Percentiles rank a stretch among this genome's conserved stretches.
Evolutionary conservation across 2,113 vertebrate genomes (phyloP).

Genomic region (Opisthocomus hoazin): DNA sequence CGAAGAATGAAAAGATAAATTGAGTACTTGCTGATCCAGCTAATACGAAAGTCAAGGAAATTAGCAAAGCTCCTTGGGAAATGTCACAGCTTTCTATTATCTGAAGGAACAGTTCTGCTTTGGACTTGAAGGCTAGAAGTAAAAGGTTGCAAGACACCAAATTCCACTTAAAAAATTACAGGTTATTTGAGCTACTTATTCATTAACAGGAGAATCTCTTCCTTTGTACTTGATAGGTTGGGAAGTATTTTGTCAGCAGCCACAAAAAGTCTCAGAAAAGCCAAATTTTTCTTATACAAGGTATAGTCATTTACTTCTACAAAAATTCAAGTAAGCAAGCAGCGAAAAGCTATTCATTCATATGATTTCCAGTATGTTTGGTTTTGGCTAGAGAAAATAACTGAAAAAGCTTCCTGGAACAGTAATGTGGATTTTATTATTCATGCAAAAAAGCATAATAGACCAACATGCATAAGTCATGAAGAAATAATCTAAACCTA

Average conservation of each 20-base stretch:
- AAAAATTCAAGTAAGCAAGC: neutral
- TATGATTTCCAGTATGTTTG: neutral
- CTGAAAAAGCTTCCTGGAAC: neutral
- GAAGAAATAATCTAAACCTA: neutral
- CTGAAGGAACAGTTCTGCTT: neutral
- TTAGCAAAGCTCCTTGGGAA: conserved; percentile 39
- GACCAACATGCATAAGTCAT: neutral
- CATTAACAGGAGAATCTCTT: neutral
- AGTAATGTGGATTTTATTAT: neutral
- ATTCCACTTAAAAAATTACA: neutral
- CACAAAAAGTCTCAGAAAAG: neutral
- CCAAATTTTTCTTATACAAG: rapidly evolving
- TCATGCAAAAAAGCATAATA: neutral
- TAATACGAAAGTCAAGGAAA: conserved; percentile 42
- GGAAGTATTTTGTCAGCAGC: neutral
- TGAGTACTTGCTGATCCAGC: conserved; percentile 32
- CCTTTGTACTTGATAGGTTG: neutral
- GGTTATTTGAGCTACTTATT: neutral
- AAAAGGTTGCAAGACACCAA: neutral
- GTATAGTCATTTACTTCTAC: neutral
- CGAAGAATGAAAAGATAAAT: conserved; percentile 6
- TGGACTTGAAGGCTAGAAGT: neutral
- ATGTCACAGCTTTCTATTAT: conserved; percentile 9
- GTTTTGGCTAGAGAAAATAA: neutral
- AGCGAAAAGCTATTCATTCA: neutral